Evolutionary conservation across 1,140 invertebrate genomes (phyloP).

Genomic region (Marisa cornuarietis): DNA sequence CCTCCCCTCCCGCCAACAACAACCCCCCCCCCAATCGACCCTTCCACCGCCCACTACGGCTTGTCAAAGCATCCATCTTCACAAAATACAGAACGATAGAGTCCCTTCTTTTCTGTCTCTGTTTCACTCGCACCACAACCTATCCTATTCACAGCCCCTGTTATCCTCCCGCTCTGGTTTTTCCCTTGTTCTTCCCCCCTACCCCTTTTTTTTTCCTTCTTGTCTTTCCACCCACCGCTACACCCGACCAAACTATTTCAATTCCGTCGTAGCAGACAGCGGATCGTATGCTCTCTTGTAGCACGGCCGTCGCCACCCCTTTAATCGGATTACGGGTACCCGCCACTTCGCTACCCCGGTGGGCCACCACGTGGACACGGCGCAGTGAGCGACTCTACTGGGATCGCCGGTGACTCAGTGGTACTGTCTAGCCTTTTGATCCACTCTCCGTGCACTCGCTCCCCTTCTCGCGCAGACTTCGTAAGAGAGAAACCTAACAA

Average conservation of each 20-base stretch:
- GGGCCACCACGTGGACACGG: not conserved
- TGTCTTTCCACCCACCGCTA: not conserved
- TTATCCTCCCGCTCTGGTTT: not conserved
- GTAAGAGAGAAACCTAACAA: too few relatives aligned
- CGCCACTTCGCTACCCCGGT: not conserved
- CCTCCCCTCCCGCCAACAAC: not conserved
- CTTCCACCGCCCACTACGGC: too few relatives aligned
- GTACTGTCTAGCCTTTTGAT: not conserved
- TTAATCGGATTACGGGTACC: too few relatives aligned
- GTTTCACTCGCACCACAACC: not conserved
- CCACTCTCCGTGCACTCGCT: conserved; percentile 4
- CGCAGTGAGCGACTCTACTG: not conserved
- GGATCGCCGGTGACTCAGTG: too few relatives aligned
- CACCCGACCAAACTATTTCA: not conserved
- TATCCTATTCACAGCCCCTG: not conserved
- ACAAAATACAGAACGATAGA: too few relatives aligned
- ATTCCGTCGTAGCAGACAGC: not conserved
- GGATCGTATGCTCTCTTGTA: too few relatives aligned
- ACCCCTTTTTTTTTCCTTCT: not conserved
- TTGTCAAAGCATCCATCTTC: too few relatives aligned
- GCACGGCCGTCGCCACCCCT: too few relatives aligned
- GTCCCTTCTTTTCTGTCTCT: not conserved
- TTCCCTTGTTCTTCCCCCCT: not conserved
- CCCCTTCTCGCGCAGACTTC: not conserved
- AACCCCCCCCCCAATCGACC: not conserved